A percentile compares a stretch with the other conserved stretches of the same genome.
Evolutionary conservation across 2,888 invertebrate species (phyloP).

Genomic region (Andrena flavipes): DNA sequence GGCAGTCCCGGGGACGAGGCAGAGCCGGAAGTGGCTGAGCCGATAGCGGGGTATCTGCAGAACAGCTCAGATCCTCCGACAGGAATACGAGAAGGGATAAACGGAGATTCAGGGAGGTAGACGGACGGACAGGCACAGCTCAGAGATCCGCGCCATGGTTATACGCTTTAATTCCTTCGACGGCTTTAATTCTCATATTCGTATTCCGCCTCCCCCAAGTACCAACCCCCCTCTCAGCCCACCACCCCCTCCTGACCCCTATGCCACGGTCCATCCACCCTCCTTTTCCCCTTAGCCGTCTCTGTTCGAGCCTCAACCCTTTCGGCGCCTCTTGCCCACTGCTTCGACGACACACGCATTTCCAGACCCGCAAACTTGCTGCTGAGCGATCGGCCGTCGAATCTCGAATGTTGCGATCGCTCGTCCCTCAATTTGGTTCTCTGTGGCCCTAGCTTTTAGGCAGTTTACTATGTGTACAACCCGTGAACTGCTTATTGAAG

Average conservation of each 20-base stretch:
- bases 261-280: conserved; percentile 58
- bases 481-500: no score
- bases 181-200: conserved; percentile 84
- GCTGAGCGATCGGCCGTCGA: conserved; percentile 24
- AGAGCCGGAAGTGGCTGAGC: conserved; percentile 68
- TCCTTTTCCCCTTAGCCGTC: conserved; percentile 60
- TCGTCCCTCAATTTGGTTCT: not conserved
- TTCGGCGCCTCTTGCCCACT: conserved; percentile 72
- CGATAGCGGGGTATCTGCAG: conserved; percentile 78
- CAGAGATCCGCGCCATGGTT: conserved; percentile 77
- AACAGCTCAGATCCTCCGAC: conserved; percentile 61
- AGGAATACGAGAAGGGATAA: conserved; percentile 63
- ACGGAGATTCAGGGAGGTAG: conserved; percentile 60
- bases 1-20: conserved; percentile 14
- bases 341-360: conserved; percentile 73
- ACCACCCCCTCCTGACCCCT: conserved; percentile 56
- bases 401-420: conserved; percentile 5
- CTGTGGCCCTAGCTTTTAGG: not conserved
- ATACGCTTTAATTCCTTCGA: conserved; percentile 84
- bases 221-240: conserved; percentile 63
- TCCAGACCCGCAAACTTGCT: conserved; percentile 64
- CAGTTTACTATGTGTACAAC: no score
- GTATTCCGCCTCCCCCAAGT: conserved; percentile 78
- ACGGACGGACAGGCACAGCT: conserved; percentile 72
- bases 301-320: conserved; percentile 70